Evolutionary conservation across 2,888 invertebrate genomes (phyloP), one percentile per base, ranked within the genome.

Genomic region (Halocaridina rubra): DNA sequence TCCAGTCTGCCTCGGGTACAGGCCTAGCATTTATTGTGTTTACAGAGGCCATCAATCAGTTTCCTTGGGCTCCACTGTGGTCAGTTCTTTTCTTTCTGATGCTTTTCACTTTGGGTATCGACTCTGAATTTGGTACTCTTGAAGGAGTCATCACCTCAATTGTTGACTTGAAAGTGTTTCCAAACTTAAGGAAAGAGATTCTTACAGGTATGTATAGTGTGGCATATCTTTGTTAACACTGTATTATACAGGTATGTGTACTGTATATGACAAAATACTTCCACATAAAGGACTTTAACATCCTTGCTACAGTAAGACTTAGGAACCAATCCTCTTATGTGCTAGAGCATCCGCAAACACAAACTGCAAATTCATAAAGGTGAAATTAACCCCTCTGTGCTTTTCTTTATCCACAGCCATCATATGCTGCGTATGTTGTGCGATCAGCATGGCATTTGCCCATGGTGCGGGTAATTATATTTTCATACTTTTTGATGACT

Each of bases 1-100:
- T 74, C 33, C 92, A 98, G 98, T 97, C 98, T 5, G 98, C 98
- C 0, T 96, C 98, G 2, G 98, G 98, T 29, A 98, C 98, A 0
- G 98, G 98, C 0, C 92, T 98, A 82, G 98, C 98, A 0, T 98
- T 98, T 91, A 98, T 98, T 88, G 97, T 98, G 89, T 98, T 98
- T 92, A 98, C 98, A 0, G 98, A 98, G 91, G 98, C 98, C 7
- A 98, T 98, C 90, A 97, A 98, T 92, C 98, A 98, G 92, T 98
- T 98, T 91, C 98, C 98, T 0, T 96, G 97, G 0, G 96, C 98
- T 0, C 98, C 97, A 89, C 94, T 98, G 90, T 98, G 98, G 98
- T 96, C 98, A 3, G 94, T 98, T 16, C 93, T 98, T 13, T 98
- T 98, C 92, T 98, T 98, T 92, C 93, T 98, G 77, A 98, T 98